A percentile compares a stretch with the other conserved stretches of the same genome.
phyloP scores from a whole-genome alignment of 2,113 vertebrate genomes.

The Lanius ludovicianus region DNA sequence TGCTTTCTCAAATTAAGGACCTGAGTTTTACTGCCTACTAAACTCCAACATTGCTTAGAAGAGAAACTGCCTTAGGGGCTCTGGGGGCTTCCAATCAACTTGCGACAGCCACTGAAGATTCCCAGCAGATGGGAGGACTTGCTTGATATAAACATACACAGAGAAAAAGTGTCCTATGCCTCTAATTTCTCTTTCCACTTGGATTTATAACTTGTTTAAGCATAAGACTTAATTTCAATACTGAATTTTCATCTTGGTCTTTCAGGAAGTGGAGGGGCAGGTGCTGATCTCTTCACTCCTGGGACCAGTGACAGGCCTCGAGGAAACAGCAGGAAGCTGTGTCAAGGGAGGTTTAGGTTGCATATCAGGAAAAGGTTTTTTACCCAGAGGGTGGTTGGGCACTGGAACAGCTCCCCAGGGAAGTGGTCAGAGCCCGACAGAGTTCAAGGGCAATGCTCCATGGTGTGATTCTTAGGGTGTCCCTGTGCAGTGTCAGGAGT shows the following conservation, averaged over 20 bases:
- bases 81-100: background rate
- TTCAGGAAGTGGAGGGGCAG: background rate
- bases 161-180: background rate
- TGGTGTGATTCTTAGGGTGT: background rate
- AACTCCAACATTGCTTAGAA: background rate
- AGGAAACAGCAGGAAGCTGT: background rate
- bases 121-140: background rate
- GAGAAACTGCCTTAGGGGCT: background rate
- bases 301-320: background rate
- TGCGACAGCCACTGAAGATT: background rate
- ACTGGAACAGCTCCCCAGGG: background rate
- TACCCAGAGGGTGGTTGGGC: background rate
- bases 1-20: background rate
- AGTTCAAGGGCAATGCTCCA: background rate
- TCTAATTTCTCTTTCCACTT: background rate
- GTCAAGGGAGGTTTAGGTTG: too few relatives aligned
- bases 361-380: background rate
- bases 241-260: background rate
- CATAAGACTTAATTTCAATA: background rate
- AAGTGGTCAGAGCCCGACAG: background rate
- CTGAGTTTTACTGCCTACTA: background rate
- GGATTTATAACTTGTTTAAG: background rate
- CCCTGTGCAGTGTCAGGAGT: background rate
- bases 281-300: too few relatives aligned
- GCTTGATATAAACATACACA: background rate